A percentile compares a stretch with the other conserved stretches of the same genome.
phyloP scores from a whole-genome alignment of 2,888 invertebrate species.

The Rutpela maculata region DNA sequence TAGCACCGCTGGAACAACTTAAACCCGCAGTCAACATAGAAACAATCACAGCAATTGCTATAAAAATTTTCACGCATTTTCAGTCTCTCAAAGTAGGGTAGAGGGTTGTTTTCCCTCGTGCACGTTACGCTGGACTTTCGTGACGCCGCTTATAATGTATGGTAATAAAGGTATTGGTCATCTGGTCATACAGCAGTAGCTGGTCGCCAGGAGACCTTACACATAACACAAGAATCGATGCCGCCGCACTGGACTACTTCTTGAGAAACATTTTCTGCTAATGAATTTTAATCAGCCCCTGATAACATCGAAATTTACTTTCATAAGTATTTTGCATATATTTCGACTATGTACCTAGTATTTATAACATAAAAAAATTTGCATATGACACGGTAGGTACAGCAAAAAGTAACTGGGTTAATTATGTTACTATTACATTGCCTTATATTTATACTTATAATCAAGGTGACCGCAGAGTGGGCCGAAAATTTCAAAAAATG shows the following conservation, averaged over 20 bases:
- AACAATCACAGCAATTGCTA: conserved; percentile 28
- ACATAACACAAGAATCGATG: conserved; percentile 67
- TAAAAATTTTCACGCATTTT: conserved; percentile 37
- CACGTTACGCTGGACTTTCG: conserved; percentile 46
- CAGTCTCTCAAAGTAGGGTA: conserved; percentile 18
- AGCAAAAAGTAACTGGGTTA: conserved; percentile 13
- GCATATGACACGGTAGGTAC: not conserved
- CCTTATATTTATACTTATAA: too few species aligned
- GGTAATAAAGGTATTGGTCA: conserved; percentile 67
- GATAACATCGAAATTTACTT: conserved; percentile 33
- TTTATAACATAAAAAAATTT: conserved; percentile 4
- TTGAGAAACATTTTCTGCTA: conserved; percentile 38
- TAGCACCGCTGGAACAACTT: conserved; percentile 22
- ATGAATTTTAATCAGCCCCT: conserved; percentile 33
- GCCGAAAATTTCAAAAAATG: too few species aligned
- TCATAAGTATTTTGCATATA: conserved; percentile 20
- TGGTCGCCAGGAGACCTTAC: conserved; percentile 68
- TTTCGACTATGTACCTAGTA: conserved; percentile 1
- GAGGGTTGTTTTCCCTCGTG: conserved; percentile 22
- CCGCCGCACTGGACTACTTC: conserved; percentile 48
- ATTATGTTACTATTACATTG: too few species aligned
- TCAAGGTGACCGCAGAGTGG: too few species aligned
- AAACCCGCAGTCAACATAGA: not conserved
- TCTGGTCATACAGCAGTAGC: conserved; percentile 64
- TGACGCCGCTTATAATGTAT: conserved; percentile 56